Evolutionary conservation across 2,888 invertebrate genomes (phyloP), one percentile per base, ranked within the genome.

Genomic region (Corythucha ciliata): DNA sequence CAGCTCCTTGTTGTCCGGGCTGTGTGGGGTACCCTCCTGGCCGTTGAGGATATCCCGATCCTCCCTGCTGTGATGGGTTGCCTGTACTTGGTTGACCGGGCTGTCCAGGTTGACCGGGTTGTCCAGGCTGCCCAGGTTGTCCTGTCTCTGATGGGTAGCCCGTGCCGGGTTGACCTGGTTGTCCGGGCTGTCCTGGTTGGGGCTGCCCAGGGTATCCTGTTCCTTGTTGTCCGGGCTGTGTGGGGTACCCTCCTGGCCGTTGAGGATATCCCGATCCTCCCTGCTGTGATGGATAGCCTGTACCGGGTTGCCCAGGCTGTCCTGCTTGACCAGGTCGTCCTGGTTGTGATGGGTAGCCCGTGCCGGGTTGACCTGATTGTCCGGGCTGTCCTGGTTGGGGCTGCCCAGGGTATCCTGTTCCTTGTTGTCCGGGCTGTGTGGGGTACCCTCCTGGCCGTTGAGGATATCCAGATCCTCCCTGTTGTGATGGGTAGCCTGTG

Each of bases 131-230:
- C 16, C 36, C 33, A n/a, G 53, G 48, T 32, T 27, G 45, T n/a
- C n/a, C n/a, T n/a, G n/a, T n/a, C n/a, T n/a, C 29, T 40, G 25
- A 6, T 44, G 33, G 7, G 21, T 21, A 25, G 36, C 27, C n/a
- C 29, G 54, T n/a, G 22, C 47, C 25, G 8, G 33, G 25, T 25
- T 21, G 22, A 22, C 39, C 48, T 37, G 20, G 39, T 34, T 36
- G 50, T 1, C 34, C 22, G 21, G 47, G 47, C 27, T 48, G 51
- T 37, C 49, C 45, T 24, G 52, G 48, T n/a, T 41, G 51, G 7
- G 54, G 49, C 22, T 52, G 55, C 16, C 40, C 36, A n/a, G 52
- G 55, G 20, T 56, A 41, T 10, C 40, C 37, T 7, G 54, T 55
- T 16, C 53, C 53, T 26, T 48, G 48, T 42, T 42, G 40, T 26